These are phyloP conservation scores for Psilopsiagon aymara DNA, from an alignment of 2,113 vertebrate species.

Conservation along the genomic window DNA sequence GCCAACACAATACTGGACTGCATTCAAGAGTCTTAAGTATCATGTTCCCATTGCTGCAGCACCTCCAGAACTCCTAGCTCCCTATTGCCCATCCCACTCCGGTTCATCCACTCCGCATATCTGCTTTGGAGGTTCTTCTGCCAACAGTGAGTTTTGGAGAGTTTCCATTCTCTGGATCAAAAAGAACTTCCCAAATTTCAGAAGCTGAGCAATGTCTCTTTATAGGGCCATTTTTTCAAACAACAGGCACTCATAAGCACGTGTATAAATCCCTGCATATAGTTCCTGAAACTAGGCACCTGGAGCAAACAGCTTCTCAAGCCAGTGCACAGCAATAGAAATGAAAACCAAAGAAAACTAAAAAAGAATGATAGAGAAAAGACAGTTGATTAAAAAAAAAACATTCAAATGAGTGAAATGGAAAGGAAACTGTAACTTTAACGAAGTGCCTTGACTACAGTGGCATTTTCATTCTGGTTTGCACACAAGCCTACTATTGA, in stretches of 20 bases:
- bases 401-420: neutral
- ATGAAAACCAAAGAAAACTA: neutral
- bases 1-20: neutral
- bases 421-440: neutral
- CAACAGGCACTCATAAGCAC: neutral
- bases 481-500: neutral
- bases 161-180: neutral
- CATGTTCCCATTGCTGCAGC: fast-evolving
- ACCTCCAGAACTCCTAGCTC: neutral
- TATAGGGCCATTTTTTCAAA: neutral
- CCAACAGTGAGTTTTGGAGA: neutral
- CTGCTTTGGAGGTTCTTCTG: neutral
- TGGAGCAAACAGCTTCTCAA: neutral
- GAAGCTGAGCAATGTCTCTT: neutral
- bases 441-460: neutral
- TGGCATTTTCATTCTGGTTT: neutral
- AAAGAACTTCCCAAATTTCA: neutral
- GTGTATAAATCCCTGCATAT: neutral
- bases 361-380: neutral
- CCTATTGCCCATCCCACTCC: neutral
- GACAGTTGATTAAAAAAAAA: neutral
- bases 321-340: neutral
- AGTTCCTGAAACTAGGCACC: neutral
- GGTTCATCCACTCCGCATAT: neutral
- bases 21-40: neutral